These are phyloP conservation scores for Caranx melampygus DNA, from an alignment of 2,113 vertebrate genomes.

Conservation along the genomic window DNA sequence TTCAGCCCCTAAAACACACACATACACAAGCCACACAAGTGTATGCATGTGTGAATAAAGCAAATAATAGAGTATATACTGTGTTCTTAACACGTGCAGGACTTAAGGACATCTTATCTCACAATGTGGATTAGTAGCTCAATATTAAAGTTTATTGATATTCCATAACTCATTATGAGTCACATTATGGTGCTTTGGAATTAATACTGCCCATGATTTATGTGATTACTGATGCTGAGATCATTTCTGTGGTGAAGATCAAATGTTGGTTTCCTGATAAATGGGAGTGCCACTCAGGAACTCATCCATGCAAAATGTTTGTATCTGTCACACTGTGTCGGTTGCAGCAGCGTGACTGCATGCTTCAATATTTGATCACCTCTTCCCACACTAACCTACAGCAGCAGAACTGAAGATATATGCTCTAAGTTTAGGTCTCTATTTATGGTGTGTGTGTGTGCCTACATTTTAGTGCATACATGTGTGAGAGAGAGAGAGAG, in stretches of 20 bases:
- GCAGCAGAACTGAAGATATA: slow-evolving; percentile 39
- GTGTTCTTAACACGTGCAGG: neutral
- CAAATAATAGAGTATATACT: neutral
- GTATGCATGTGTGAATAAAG: neutral
- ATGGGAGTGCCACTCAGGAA: neutral
- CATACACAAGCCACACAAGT: slow-evolving; percentile 1
- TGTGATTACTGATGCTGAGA: too few relatives aligned
- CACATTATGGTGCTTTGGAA: too few relatives aligned
- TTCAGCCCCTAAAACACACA: slow-evolving; percentile 25
- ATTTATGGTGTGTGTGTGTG: slow-evolving; percentile 22
- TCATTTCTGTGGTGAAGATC: neutral
- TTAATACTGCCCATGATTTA: too few relatives aligned
- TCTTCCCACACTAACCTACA: slow-evolving; percentile 34
- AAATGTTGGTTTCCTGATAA: neutral
- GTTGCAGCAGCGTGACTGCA: slow-evolving; percentile 15
- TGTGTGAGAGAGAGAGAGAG: slow-evolving; percentile 8
- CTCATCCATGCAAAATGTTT: slow-evolving; percentile 4
- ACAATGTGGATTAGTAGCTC: too few relatives aligned
- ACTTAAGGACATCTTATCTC: neutral
- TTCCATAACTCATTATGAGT: too few relatives aligned
- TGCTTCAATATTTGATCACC: slow-evolving; percentile 52
- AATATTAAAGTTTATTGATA: too few relatives aligned
- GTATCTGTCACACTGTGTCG: neutral
- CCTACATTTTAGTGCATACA: slow-evolving; percentile 11
- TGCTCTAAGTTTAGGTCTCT: slow-evolving; percentile 3